These are phyloP conservation scores for Halocaridina rubra DNA, from an alignment of 2,888 invertebrate species.

Conservation along the genomic window DNA sequence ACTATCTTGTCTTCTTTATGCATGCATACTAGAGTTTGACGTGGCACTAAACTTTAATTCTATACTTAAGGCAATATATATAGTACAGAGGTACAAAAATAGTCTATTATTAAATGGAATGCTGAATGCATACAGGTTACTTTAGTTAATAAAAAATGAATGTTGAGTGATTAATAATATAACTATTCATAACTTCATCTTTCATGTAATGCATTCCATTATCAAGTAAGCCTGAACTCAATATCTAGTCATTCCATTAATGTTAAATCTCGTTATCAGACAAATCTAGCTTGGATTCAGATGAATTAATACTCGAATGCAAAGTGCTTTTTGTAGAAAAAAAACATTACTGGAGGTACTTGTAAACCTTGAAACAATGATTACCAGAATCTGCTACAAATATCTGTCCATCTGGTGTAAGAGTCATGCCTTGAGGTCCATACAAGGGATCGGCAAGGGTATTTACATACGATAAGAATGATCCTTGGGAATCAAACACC, in stretches of 20 bases:
- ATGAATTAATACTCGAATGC: neutral
- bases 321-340: neutral
- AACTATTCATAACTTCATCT: neutral
- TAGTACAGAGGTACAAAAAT: slow-evolving; percentile 17
- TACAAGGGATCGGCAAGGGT: slow-evolving; percentile 71
- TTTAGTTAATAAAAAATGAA: neutral
- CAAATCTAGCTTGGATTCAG: neutral
- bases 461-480: slow-evolving; percentile 71
- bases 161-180: neutral
- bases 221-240: neutral
- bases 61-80: slow-evolving; percentile 17
- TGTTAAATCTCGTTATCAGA: neutral
- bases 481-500: slow-evolving; percentile 72
- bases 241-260: neutral
- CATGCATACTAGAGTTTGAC: neutral
- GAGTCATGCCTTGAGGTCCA: slow-evolving; percentile 72
- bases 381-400: slow-evolving; percentile 73
- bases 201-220: neutral
- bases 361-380: slow-evolving; percentile 72
- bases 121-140: neutral
- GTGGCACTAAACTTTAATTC: neutral
- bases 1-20: neutral
- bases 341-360: slow-evolving; percentile 66
- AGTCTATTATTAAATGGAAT: slow-evolving; percentile 35
- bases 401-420: slow-evolving; percentile 70